phyloP scores from a whole-genome alignment of 2,113 vertebrate genomes.

The Seriola quinqueradiata region DNA sequence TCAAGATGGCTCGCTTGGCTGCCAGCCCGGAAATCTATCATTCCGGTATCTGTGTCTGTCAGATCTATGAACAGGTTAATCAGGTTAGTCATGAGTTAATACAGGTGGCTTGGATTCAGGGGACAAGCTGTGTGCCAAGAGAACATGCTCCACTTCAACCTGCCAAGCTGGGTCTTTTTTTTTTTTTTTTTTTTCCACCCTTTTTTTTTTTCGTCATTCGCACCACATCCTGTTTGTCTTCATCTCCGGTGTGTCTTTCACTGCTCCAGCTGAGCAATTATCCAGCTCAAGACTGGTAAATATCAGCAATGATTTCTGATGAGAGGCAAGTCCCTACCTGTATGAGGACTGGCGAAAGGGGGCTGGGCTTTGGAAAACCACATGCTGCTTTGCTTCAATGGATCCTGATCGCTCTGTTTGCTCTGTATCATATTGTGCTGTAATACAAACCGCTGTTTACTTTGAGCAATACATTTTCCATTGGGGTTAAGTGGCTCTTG shows the following conservation, averaged over 20 bases:
- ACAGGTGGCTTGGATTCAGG: slow-evolving; percentile 65
- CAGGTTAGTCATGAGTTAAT: slow-evolving; percentile 69
- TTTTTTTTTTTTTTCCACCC: slow-evolving; percentile 1
- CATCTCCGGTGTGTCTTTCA: slow-evolving; percentile 72
- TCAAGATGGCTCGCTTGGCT: slow-evolving; percentile 70
- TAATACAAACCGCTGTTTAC: slow-evolving; percentile 30
- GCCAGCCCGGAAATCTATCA: slow-evolving; percentile 54
- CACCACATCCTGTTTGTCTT: slow-evolving; percentile 79
- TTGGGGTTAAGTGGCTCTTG: slow-evolving; percentile 32
- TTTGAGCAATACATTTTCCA: slow-evolving; percentile 44
- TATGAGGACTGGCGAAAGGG: neutral
- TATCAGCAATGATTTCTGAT: slow-evolving; percentile 67
- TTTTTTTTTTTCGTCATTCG: slow-evolving; percentile 36
- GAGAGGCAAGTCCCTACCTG: slow-evolving; percentile 62
- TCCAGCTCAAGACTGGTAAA: slow-evolving; percentile 63
- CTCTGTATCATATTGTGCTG: slow-evolving; percentile 5
- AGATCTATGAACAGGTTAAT: slow-evolving; percentile 72
- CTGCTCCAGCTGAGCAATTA: slow-evolving; percentile 79
- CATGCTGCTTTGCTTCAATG: slow-evolving; percentile 2
- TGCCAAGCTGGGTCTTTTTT: slow-evolving; percentile 39
- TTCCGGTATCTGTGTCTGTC: slow-evolving; percentile 37
- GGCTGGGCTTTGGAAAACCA: neutral
- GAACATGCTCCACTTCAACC: slow-evolving; percentile 47
- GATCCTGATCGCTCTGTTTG: slow-evolving; percentile 41
- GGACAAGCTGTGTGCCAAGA: slow-evolving; percentile 49